These are phyloP conservation scores for Mythimna ferrago DNA, from an alignment of 2,888 invertebrate species.

Conservation along the genomic window DNA sequence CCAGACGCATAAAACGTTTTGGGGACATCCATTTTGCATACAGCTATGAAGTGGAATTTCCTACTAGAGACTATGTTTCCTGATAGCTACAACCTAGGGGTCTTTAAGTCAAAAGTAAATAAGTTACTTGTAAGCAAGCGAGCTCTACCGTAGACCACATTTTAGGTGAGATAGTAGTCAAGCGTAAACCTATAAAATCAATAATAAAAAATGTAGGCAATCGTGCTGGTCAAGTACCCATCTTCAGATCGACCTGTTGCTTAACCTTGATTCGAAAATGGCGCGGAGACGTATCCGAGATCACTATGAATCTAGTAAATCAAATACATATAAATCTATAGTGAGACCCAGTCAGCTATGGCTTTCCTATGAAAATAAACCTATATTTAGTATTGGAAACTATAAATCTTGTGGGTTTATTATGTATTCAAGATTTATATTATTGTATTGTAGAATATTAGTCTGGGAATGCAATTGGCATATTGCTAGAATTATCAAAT, in stretches of 20 bases:
- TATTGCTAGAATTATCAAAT: slow-evolving; percentile 5
- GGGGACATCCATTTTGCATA: too few species aligned
- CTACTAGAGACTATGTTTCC: too few species aligned
- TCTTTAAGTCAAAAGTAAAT: too few species aligned
- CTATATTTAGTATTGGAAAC: slow-evolving; percentile 18
- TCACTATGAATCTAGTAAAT: slow-evolving; percentile 11
- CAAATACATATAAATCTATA: slow-evolving; percentile 41
- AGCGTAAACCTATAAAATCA: too few species aligned
- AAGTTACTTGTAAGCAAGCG: too few species aligned
- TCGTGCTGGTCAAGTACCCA: too few species aligned
- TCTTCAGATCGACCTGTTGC: neutral
- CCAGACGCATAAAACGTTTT: too few species aligned
- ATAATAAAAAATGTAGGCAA: too few species aligned
- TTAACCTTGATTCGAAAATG: neutral
- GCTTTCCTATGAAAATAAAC: slow-evolving; percentile 33
- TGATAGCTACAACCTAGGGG: too few species aligned
- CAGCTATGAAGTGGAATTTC: too few species aligned
- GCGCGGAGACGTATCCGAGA: neutral
- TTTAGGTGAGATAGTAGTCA: too few species aligned
- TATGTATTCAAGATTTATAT: slow-evolving; percentile 13
- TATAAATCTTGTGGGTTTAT: slow-evolving; percentile 23
- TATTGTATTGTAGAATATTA: slow-evolving; percentile 9
- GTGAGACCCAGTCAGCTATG: slow-evolving; percentile 13
- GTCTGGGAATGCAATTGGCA: slow-evolving; percentile 42
- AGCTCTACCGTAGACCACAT: too few species aligned